Conservation (phyloP, 2,888 invertebrate genomes). For the Brachyptera risi region DNA sequence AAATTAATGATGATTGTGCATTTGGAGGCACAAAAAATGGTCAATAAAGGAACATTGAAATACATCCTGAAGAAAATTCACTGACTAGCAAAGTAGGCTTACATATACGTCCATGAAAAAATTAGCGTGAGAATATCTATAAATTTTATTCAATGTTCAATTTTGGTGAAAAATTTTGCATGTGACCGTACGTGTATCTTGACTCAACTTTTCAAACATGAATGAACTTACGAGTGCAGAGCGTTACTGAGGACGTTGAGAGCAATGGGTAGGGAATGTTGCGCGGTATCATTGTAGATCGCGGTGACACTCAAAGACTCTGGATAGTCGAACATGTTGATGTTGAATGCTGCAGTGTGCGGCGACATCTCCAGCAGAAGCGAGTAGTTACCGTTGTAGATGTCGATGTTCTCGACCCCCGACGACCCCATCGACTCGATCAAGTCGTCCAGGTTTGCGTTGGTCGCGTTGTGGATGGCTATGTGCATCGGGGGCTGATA, state of each 20-base stretch:
- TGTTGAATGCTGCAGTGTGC: constrained; percentile 63
- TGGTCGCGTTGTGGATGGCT: constrained; percentile 57
- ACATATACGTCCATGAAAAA: no score
- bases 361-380: constrained; percentile 58
- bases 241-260: constrained; percentile 68
- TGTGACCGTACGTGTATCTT: no score
- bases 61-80: no score
- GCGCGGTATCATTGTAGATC: constrained; percentile 73
- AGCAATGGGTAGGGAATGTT: constrained; percentile 73
- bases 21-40: no score
- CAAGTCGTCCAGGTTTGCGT: constrained; percentile 41
- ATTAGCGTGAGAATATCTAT: no score
- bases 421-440: constrained; percentile 40
- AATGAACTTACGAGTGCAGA: constrained; percentile 66
- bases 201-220: no score
- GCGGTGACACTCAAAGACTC: constrained; percentile 55
- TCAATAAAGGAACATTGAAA: no score
- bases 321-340: constrained; percentile 51
- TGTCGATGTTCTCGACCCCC: constrained; percentile 44
- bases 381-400: constrained; percentile 64
- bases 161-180: no score
- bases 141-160: no score
- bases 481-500: constrained; percentile 57
- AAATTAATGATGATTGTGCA: no score
- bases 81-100: no score